A percentile compares a stretch with the other conserved stretches of the same genome.
phyloP scores from a whole-genome alignment of 2,113 vertebrate species.

The Phycodurus eques region DNA sequence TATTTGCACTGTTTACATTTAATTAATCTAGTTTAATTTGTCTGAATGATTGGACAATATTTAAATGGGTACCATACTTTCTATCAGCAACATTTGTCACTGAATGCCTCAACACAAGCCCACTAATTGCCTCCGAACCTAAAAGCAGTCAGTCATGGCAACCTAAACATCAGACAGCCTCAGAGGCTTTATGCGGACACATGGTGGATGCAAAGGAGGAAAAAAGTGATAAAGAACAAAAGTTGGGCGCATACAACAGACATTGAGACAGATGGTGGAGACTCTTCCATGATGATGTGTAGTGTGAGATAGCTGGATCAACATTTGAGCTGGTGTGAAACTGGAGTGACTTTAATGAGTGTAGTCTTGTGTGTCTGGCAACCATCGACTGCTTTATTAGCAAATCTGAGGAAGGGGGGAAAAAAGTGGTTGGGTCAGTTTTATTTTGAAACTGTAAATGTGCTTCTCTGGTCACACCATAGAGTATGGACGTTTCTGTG shows the following conservation, averaged over 20 bases:
- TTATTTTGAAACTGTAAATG: neutral
- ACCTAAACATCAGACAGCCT: neutral
- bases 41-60: neutral
- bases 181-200: slow-evolving; percentile 4
- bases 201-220: neutral
- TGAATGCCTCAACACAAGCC: neutral
- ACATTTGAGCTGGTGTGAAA: slow-evolving; percentile 8
- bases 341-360: slow-evolving; percentile 3
- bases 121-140: neutral
- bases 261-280: slow-evolving; percentile 4
- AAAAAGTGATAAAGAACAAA: neutral
- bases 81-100: neutral
- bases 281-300: slow-evolving; percentile 4
- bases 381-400: neutral
- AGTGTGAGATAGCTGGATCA: slow-evolving; percentile 2
- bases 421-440: neutral
- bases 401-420: neutral
- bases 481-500: neutral
- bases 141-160: neutral
- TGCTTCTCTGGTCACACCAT: neutral
- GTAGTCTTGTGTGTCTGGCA: neutral
- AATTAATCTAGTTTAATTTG: neutral
- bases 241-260: neutral
- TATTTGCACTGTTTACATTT: neutral
- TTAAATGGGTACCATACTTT: neutral